Percentiles rank a stretch among this genome's conserved stretches.
phyloP scores from a whole-genome alignment of 35 echinoderm and acorn worm genomes.

The Chiridota heheva region DNA sequence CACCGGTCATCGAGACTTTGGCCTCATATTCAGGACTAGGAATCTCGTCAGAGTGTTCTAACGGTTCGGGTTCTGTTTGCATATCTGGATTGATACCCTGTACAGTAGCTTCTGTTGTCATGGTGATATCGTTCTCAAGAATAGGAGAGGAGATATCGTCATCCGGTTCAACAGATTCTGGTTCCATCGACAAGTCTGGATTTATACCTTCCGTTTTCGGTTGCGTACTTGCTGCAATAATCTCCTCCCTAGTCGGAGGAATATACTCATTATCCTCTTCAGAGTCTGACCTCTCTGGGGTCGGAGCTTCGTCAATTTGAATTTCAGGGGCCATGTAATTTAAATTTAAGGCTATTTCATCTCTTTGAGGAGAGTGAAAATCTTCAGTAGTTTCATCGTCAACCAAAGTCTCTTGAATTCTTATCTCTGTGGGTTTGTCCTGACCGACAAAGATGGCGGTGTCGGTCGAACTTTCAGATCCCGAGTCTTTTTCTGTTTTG shows the following conservation, averaged over 20 bases:
- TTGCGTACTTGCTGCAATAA: conserved; percentile 39
- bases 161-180: conserved; percentile 62
- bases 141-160: conserved; percentile 55
- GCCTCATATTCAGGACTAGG: conserved; percentile 64
- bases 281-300: conserved; percentile 56
- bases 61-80: conserved; percentile 66
- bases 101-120: conserved; percentile 64
- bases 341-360: conserved; percentile 20
- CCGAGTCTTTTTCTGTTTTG: conserved; percentile 53
- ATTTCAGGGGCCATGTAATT: conserved; percentile 57
- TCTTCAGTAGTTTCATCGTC: not conserved
- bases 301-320: conserved; percentile 77
- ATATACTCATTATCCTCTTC: conserved; percentile 78
- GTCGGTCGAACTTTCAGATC: conserved; percentile 74
- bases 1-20: conserved; percentile 64
- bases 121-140: conserved; percentile 52
- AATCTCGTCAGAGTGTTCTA: conserved; percentile 54
- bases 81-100: conserved; percentile 90
- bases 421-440: conserved; percentile 4
- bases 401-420: conserved; percentile 29
- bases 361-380: conserved; percentile 6
- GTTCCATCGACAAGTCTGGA: conserved; percentile 68
- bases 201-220: conserved; percentile 64
- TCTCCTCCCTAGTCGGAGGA: conserved; percentile 36
- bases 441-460: conserved; percentile 73